Evolutionary conservation across 2,888 invertebrate genomes (phyloP), one percentile per base, ranked within the genome.

Genomic region (Cremastobaeus sp.): DNA sequence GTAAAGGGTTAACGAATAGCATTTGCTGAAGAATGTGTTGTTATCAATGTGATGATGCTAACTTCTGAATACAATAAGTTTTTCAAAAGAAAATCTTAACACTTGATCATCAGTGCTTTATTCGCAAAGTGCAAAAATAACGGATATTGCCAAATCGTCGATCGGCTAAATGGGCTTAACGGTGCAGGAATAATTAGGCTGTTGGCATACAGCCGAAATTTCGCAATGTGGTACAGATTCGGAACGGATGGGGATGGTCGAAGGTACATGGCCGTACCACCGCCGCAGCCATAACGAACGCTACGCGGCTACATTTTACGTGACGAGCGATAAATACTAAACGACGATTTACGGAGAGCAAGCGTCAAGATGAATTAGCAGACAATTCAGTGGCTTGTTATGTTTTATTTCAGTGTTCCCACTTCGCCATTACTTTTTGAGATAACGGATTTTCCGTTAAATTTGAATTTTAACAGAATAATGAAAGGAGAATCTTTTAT

Each of bases 121-220:
- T 62, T 60, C 47, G 28, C 55, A 70, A 70, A 55, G 64, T 45
- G 57, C 57, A 80, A 82, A 80, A 82, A 79, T 81, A 77, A 78
- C 76, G 70, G 72, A 76, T 74, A 82, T 82, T 79, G 80, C 79
- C 78, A 82, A 85, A 83, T 83, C 83, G 81, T 84, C 83, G 81
- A 84, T 84, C 81, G 78, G 79, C 81, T 84, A 86, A 86, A 85
- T 81, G 84, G 78, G 83, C 79, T 85, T 81, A 85, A 85, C 83
- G 83, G 82, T 76, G 79, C 81, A 82, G 79, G 84, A 83, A 85
- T 86, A 85, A 86, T 86, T 85, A 85, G 84, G 80, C 78, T 83
- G 79, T 83, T 86, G 86, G 85, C 85, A 82, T 68, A 74, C 75
- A 77, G 85, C 85, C 85, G 82, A 84, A 80, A 70, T 65, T 71